phyloP scores from a whole-genome alignment of 2,888 invertebrate species.

The Cotesia congregata region DNA sequence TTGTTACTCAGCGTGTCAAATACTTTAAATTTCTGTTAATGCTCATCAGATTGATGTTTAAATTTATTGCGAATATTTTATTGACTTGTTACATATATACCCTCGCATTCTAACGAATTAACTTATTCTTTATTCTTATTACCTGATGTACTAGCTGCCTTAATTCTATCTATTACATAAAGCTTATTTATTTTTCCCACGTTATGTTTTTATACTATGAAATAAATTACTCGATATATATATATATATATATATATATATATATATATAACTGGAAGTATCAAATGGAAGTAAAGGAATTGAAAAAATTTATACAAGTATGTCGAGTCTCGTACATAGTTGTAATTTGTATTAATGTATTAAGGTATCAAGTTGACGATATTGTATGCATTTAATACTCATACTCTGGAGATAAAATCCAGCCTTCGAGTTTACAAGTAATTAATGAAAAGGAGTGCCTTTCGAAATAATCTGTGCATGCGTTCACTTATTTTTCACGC shows the following conservation, averaged over 20 bases:
- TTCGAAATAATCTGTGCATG: constrained; percentile 33
- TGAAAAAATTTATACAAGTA: too few species aligned
- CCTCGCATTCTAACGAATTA: neutral
- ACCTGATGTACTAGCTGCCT: too few species aligned
- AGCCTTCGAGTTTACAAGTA: constrained; percentile 33
- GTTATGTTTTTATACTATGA: constrained; percentile 2
- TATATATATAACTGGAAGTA: neutral
- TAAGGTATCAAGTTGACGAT: neutral
- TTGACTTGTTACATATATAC: neutral
- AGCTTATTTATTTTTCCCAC: constrained; percentile 17
- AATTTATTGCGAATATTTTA: neutral
- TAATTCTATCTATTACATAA: neutral
- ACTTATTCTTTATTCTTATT: too few species aligned
- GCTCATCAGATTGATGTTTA: neutral
- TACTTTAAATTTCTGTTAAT: neutral
- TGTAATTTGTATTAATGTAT: neutral
- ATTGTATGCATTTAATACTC: neutral
- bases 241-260: constrained; percentile 1
- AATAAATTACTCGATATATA: neutral
- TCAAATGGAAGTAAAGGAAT: neutral
- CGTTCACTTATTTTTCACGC: constrained; percentile 42
- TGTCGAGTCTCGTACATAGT: too few species aligned
- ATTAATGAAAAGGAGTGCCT: constrained; percentile 42
- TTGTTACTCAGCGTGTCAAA: constrained; percentile 1
- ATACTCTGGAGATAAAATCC: constrained; percentile 9